A percentile compares a stretch with the other conserved stretches of the same genome.
Conservation (phyloP, 92 coral and sea anemone genomes). For the Nematostella vectensis region DNA sequence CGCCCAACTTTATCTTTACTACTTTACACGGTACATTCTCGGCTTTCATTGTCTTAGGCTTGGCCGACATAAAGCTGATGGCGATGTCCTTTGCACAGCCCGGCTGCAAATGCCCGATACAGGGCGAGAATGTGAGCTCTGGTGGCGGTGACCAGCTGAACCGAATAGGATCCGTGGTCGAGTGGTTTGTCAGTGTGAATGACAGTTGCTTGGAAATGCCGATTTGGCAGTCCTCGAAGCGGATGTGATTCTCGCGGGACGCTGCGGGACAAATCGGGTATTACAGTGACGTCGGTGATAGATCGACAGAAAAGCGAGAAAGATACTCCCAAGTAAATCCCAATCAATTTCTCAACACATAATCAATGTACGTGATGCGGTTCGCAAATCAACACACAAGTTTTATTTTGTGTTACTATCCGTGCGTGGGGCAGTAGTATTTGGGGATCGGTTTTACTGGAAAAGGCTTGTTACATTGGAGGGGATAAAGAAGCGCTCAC, state of each 20-base stretch:
- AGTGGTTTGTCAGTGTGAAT: conserved; percentile 91
- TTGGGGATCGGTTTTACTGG: too few relatives aligned
- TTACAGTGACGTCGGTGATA: too few relatives aligned
- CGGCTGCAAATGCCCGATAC: conserved; percentile 82
- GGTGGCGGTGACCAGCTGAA: conserved; percentile 92
- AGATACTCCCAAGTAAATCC: neutral
- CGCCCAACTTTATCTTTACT: conserved; percentile 85
- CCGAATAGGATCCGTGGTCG: conserved; percentile 72
- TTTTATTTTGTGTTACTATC: too few relatives aligned
- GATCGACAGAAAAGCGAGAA: too few relatives aligned
- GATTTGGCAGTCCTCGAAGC: conserved; percentile 86
- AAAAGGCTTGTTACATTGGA: neutral
- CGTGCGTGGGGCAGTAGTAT: too few relatives aligned
- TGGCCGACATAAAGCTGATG: conserved; percentile 56
- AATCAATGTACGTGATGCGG: too few relatives aligned
- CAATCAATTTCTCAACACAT: neutral
- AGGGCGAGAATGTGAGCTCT: conserved; percentile 79
- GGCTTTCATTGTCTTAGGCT: conserved; percentile 61
- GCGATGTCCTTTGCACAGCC: conserved; percentile 90
- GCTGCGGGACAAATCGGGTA: conserved; percentile 33
- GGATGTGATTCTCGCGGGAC: conserved; percentile 73
- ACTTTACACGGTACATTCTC: conserved; percentile 74
- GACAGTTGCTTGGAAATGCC: conserved; percentile 84
- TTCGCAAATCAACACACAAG: too few relatives aligned
- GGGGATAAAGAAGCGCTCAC: conserved; percentile 2